A percentile compares a stretch with the other conserved stretches of the same genome.
Evolutionary conservation across 2,888 invertebrate species (phyloP).

Genomic region (Caenorhabditis uteleia): DNA sequence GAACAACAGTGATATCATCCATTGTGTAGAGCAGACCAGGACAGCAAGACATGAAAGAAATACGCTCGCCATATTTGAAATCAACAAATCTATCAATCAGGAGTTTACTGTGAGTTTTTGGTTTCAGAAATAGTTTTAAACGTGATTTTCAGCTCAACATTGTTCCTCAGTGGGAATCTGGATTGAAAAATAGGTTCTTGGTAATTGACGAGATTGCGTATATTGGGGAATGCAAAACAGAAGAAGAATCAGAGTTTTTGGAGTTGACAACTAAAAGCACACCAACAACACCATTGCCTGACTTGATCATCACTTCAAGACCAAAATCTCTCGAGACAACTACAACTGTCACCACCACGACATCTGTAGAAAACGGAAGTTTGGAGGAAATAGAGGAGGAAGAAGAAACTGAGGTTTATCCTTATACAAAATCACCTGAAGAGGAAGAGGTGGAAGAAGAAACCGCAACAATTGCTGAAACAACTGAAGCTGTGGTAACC

Average conservation of each 20-base stretch:
- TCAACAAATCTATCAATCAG: slow-evolving; percentile 54
- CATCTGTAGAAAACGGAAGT: slow-evolving; percentile 1
- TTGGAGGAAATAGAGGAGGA: background rate
- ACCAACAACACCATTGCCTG: slow-evolving; percentile 12
- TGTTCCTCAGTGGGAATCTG: slow-evolving; percentile 77
- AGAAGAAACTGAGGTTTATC: slow-evolving; percentile 1
- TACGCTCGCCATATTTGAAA: slow-evolving; percentile 62
- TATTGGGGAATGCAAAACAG: slow-evolving; percentile 58
- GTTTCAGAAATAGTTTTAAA: background rate
- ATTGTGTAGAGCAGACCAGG: slow-evolving; percentile 46
- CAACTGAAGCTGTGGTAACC: slow-evolving; percentile 3
- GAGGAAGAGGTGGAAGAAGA: slow-evolving; percentile 2
- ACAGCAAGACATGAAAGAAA: slow-evolving; percentile 27
- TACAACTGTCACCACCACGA: background rate
- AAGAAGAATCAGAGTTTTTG: background rate
- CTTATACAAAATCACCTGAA: slow-evolving; percentile 1
- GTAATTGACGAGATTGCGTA: slow-evolving; percentile 68
- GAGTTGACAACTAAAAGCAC: background rate
- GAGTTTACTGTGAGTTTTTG: slow-evolving; percentile 56
- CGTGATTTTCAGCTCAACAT: slow-evolving; percentile 82
- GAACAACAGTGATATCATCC: slow-evolving; percentile 39
- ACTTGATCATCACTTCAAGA: too few species aligned
- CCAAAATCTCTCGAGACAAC: background rate
- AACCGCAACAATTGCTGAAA: background rate
- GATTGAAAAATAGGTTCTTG: slow-evolving; percentile 56